Base-by-base conservation (phyloP, 1,140 invertebrate genomes). In the Saccostrea glomerata region DNA sequence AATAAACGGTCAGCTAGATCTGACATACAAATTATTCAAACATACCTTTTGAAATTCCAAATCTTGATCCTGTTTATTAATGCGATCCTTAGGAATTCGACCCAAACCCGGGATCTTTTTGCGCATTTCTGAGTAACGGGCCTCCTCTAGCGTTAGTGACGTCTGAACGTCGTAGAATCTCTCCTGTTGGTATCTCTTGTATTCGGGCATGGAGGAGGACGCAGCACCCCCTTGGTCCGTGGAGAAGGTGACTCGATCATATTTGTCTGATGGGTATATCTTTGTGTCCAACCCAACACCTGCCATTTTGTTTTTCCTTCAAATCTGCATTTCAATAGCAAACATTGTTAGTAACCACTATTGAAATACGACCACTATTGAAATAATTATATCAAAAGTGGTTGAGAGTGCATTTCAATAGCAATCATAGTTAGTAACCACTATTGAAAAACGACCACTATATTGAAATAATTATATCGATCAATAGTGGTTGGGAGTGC, bases 111-210 rank as follows among this genome's bases (percentile, higher is more conserved):
- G 89, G 17, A 90, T 86, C 63, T 90, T 90, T 73, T 90, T 92
- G n/a, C 90, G 87, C 83, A 89, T 89, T 58, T 91, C 89, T 77
- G 91, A 89, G 84, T 87, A 91, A 13, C 89, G 77, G 0, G 89
- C 91, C 54, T 92, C 91, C 30, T 92, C 89, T 7, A 92, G 84
- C n/a, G 90, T 90, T 20, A 89, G 40, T 0, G 47, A 84, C 0
- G 82, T 70, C 58, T 89, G 89, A 20, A 86, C 84, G 30, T 86
- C 70, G 17, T 58, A 60, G n/a, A 54, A 82, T 4, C 58, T n/a
- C 20, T 86, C 84, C 9, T 77, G 55, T 25, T 56, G 36, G 23
- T 88, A 9, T 17, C 70, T 15, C n/a, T 23, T 56, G 23, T 36
- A 30, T 25, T 63, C 73, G 5, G 25, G 12, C 73, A 56, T 30